Percentiles rank a stretch among this genome's conserved stretches.
phyloP scores from a whole-genome alignment of 1,140 invertebrate species.

The Rhyacophila brunnea region DNA sequence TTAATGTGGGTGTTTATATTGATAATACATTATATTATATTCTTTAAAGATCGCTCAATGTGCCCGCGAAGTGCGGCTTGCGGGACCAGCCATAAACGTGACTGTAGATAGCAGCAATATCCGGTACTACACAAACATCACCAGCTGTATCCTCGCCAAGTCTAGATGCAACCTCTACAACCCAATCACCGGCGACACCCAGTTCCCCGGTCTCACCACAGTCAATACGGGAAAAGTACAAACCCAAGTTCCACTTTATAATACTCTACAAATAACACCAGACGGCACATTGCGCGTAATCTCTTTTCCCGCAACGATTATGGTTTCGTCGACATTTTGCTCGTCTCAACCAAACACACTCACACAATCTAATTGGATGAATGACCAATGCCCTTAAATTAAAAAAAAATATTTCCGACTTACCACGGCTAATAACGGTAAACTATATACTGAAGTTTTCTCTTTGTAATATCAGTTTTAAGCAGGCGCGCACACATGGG shows the following conservation, averaged over 20 bases:
- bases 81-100: conserved; percentile 49
- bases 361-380: conserved; percentile 39
- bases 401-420: no score
- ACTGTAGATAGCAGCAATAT: conserved; percentile 52
- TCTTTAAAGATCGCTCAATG: conserved; percentile 52
- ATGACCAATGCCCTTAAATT: conserved; percentile 31
- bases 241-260: conserved; percentile 42
- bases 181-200: conserved; percentile 58
- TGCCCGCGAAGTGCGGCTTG: conserved; percentile 52
- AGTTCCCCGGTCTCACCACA: conserved; percentile 47
- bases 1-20: no score
- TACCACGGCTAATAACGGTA: no score
- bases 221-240: conserved; percentile 34
- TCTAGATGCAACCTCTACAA: conserved; percentile 55
- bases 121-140: conserved; percentile 56
- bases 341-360: conserved; percentile 37
- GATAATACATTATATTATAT: no score
- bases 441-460: no score
- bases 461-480: no score
- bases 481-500: no score
- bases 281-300: conserved; percentile 53
- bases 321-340: conserved; percentile 40
- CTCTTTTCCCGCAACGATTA: conserved; percentile 45
- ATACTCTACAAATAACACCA: conserved; percentile 54
- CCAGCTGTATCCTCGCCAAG: conserved; percentile 57